Base-by-base conservation (phyloP, 2,888 invertebrate species). In the Pristionchus mayeri region DNA sequence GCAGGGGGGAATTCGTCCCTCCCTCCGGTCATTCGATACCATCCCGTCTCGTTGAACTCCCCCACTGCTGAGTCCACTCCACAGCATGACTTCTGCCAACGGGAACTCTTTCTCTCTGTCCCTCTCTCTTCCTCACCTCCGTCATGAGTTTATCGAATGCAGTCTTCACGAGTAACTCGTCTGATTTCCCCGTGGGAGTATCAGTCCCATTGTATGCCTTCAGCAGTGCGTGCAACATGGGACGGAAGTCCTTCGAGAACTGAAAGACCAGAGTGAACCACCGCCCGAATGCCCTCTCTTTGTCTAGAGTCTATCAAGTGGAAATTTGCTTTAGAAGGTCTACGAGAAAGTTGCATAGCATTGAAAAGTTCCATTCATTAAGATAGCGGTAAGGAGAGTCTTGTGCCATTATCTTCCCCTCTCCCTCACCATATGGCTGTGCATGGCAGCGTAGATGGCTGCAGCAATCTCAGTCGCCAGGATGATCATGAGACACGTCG, bases 131-230 rank as follows among this genome's bases (percentile, higher is more conserved):
- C 18, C 85, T 24, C 54, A 91, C 92, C 87, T 92, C 92, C 21
- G 89, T 90, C 92, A 92, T 92, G 24, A 92, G 87, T 84, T 91
- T 91, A 84, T 92, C 92, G 92, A 92, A 92, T 9, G 92, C 92
- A 1, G 91, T 88, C 85, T 92, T 92, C 13, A 92, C 91, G 57
- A 92, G 83, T 63, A 92, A 78, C 34, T 83, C 87, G 52, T 85
- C 84, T 48, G 44, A 57, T 63, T 63, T 30, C 86, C 80, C 52
- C 85, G 37, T 57, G 21, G 76, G 48, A 18, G 21, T 50, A 40
- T 92, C 91, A 27, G 92, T 92, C 34, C 92, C 92, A 86, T 92
- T 92, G 88, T 92, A 92, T 90, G 92, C 90, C 85, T 90, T 90
- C 34, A 92, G 86, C 34, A 91, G 89, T 6, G 91, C 89, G 40